Evolutionary conservation across 2,888 invertebrate genomes (phyloP), one percentile per base, ranked within the genome.

Genomic region (Sesia bembeciformis): DNA sequence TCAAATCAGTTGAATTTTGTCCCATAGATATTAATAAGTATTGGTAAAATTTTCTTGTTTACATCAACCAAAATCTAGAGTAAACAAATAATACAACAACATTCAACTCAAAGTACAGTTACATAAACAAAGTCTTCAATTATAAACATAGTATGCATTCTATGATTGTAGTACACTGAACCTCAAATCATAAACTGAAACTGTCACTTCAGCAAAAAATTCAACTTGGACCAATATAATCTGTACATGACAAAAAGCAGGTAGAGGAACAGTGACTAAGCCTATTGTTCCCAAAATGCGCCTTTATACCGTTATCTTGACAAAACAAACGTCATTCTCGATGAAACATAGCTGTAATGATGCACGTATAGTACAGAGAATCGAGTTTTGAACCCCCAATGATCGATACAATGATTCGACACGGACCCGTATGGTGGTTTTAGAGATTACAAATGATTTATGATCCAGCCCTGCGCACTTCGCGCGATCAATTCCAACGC

Each of bases 231-330:
- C 57, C 62, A 72, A 70, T 69, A 73, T 74, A 72, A 66, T 66
- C 40, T 39, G 64, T 66, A 67, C 66, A 68, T 73, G 63, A 81
- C 73, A 81, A 83, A 82, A 81, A 81, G 66, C 79, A 81, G 79
- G 79, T 79, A 80, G 70, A 71, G 52, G 70, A 8, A 42, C 42
- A 61, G 23, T 86, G 84, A 84, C 79, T 82, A 84, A 84, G 69
- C 70, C 67, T 79, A 81, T 87, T 88, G 88, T 85, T 76, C 83
- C 75, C 78, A 86, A 84, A 86, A 77, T 79, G 76, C 72, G 81
- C 70, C 70, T 69, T 64, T 65, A 64, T 85, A 86, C 88, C 87
- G 88, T 88, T 89, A 89, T 64, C 69, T 74, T 75, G 77, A 83
- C 81, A 82, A 81, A 81, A 82, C 78, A 79, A 71, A 76, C 72